Evolutionary conservation across 2,888 invertebrate genomes (phyloP), one percentile per base, ranked within the genome.

Genomic region (Abrostola triplasia): DNA sequence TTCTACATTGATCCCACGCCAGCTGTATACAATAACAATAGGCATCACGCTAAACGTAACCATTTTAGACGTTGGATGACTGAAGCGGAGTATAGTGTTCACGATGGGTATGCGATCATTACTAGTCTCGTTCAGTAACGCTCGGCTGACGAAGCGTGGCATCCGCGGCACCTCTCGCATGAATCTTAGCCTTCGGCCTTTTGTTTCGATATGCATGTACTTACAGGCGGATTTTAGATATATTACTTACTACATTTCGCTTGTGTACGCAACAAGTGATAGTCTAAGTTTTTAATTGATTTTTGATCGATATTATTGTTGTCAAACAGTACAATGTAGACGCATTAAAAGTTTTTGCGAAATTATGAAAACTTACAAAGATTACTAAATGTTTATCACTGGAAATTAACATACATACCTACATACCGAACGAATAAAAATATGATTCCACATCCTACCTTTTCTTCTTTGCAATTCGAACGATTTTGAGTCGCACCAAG

Each of bases 41-140:
- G 44, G 40, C 57, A 70, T 68, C 63, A 50, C 56, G 55, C 51
- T 70, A 74, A 65, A 70, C 59, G 47, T 47, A 64, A 70, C 68
- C 60, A 67, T 70, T 70, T 70, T 69, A 44, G 55, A 69, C 58
- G 62, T 67, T 68, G 57, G 67, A 54, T 64, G 73, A 64, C 69
- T 74, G 65, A 50, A 65, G 64, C 60, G 58, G 57, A 65, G 58
- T 66, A 70, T 61, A 60, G 70, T 76, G 68, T 69, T 76, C 74
- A 80, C 70, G 80, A 73, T 73, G 73, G 74, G 63, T 79, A 81
- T 77, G 78, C 81, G 79, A 83, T 84, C 83, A 87, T 88, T 84
- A 86, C 82, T 82, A 84, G 84, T 84, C 79, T 79, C 84, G 86
- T 88, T 88, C 83, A 84, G 92, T 91, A 90, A 93, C 93, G 90